These are phyloP conservation scores for Cynodonichthys magdalenae DNA, from an alignment of 2,797 vertebrate species.

Conservation along the genomic window DNA sequence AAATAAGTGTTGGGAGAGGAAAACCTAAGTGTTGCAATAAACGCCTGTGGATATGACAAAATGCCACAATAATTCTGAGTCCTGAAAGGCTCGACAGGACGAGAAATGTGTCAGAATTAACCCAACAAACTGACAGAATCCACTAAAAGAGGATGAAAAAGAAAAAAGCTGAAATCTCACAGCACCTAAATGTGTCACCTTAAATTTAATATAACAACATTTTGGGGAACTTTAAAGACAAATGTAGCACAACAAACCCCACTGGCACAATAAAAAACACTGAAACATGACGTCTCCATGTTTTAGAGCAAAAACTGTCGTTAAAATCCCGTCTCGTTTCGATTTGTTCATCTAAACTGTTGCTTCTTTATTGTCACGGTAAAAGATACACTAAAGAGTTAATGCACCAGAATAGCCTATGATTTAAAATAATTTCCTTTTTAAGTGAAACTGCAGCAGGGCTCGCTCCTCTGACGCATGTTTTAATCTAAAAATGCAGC, in stretches of 20 bases:
- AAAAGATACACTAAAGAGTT: too few species aligned
- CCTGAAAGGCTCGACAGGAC: background rate
- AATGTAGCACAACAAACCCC: background rate
- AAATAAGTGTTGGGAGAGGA: background rate
- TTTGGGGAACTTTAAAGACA: background rate
- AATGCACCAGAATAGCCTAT: too few species aligned
- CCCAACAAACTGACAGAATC: background rate
- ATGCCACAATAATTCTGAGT: background rate
- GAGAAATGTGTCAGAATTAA: background rate
- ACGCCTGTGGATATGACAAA: background rate
- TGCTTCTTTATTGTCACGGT: too few species aligned
- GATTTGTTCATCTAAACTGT: too few species aligned
- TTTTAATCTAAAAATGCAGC: background rate
- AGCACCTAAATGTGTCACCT: background rate
- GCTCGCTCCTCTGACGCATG: background rate
- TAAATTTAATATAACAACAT: background rate
- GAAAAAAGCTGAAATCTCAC: background rate
- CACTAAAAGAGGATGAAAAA: background rate
- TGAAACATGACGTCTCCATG: background rate
- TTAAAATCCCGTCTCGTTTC: background rate
- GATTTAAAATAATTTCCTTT: background rate
- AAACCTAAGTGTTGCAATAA: background rate
- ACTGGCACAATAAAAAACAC: background rate
- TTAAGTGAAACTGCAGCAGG: background rate
- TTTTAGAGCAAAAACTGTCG: background rate